Base-by-base conservation (phyloP, 2,113 vertebrate genomes). In the Poecilia latipinna region DNA sequence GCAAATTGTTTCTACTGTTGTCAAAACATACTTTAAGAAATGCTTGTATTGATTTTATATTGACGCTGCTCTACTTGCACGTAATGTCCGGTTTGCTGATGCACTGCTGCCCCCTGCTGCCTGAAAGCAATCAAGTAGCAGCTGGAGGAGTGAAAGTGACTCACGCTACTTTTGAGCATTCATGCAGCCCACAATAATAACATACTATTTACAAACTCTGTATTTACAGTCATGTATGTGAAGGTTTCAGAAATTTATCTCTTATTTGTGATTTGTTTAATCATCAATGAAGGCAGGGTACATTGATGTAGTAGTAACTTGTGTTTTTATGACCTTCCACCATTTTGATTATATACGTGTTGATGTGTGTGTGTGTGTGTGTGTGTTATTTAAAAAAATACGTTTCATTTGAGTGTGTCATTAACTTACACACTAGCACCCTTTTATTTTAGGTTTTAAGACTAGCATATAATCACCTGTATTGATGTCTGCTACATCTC, bases 101-200 rank as follows among this genome's bases (percentile, higher is more conserved):
- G 68, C 70, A 35, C 29, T 91, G 85, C 91, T 91, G 89, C 91
- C 91, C 75, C 84, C 91, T 93, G 70, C 79, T 90, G 89, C 1
- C 75, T 29, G 76, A 31, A 61, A 39, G 35, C 1, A 35, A 68
- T 48, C 69, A 42, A 72, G 61, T 69, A 72, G 4, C 28, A 17
- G 61, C 12, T 31, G 12, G 12, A 31, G 28, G 13, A 10, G 31
- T 33, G 7, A 5, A 32, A 32, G 61, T 22, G 51, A 63, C 31
- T 63, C 29, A 63, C 61, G 31, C 29, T 42, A 42, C 12, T 4
- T 48, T 48, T 19, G 24, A 8, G 8, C 22, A n/a, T 3, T n/a
- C 2, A 11, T 57, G 51, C 8, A n/a, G 24, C 22, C 51, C 8
- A n/a, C 1, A 57, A n/a, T 24, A n/a, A 24, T n/a, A 22, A 11